Base-by-base conservation (phyloP, 2,113 vertebrate species). In the Chamaea fasciata region DNA sequence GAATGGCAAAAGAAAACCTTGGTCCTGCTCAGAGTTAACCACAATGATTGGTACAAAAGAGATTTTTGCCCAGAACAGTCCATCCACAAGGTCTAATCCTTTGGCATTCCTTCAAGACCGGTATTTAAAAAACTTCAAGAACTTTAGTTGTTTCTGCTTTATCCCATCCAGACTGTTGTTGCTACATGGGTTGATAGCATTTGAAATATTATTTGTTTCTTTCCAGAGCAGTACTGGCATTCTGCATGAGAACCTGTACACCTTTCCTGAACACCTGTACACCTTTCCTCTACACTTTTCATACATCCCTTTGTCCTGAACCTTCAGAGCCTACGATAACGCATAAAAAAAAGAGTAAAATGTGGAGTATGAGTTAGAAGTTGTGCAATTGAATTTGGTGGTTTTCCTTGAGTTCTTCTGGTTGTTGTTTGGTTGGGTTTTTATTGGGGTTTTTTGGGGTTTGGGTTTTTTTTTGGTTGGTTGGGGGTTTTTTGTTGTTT, bases 141-240 rank as follows among this genome's bases (percentile, higher is more conserved):
- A 83, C 19, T 41, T n/a, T 53, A 50, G 6, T 70, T 81, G 7
- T 35, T 78, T 87, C 35, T 78, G 15, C 10, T 33, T 57, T 60
- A n/a, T 31, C 6, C 8, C 8, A 15, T 28, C 19, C 56, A n/a
- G 9, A 7, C 15, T 63, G 7, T 4, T 78, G 35, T 27, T 62
- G 28, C 12, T 74, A 27, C 37, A 76, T 4, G 5, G 5, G 5
- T n/a, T 52, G 22, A 49, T 16, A 78, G 15, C 9, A 49, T 28
- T 50, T 31, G 46, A 17, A 35, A 10, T 9, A 53, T 91, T 76
- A 84, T 83, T 97, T 95, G 4, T 97, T 98, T 63, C 83, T 97
- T 85, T 97, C 91, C 70, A 97, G 74, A 74, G 95, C 92, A 30
- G 24, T 92, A 57, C 46, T 90, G 53, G 59, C 60, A 67, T 97